These are phyloP conservation scores for Forbesichthys agassizii DNA, from an alignment of 2,113 vertebrate genomes.

Conservation along the genomic window DNA sequence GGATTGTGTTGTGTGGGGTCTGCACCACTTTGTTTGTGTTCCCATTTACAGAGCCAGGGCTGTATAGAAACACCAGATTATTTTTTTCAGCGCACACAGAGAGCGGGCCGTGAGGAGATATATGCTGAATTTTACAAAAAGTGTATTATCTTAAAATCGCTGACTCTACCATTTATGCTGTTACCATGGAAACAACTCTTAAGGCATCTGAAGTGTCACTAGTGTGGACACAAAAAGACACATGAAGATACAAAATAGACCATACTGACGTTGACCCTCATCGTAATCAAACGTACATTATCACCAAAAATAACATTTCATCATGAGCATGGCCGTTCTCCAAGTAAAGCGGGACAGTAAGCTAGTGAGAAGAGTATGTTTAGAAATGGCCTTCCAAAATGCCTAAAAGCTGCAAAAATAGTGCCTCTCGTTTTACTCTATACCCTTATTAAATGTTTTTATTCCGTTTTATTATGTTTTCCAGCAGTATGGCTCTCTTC, in stretches of 20 bases:
- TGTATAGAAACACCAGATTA: no score
- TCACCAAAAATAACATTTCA: neutral
- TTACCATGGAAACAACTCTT: constrained; percentile 44
- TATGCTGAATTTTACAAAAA: no score
- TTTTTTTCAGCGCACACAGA: no score
- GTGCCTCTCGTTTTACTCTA: neutral
- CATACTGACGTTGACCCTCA: constrained; percentile 9
- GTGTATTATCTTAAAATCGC: no score
- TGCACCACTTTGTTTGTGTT: no score
- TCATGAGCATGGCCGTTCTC: neutral
- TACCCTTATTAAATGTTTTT: neutral
- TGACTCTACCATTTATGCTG: constrained; percentile 27
- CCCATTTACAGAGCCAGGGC: no score
- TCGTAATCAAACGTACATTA: neutral
- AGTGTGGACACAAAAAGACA: constrained; percentile 23
- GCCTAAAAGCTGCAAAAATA: neutral
- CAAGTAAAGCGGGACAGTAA: neutral
- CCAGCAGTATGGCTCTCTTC: constrained; percentile 1
- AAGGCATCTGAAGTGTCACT: constrained; percentile 19
- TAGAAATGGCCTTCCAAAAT: neutral
- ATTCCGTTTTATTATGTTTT: neutral
- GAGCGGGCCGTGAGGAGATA: no score
- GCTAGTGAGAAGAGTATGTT: neutral
- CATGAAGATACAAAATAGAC: constrained; percentile 11
- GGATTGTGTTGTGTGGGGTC: no score